Evolutionary conservation across 2,888 invertebrate species (phyloP).

Genomic region (Agrotis exclamationis): DNA sequence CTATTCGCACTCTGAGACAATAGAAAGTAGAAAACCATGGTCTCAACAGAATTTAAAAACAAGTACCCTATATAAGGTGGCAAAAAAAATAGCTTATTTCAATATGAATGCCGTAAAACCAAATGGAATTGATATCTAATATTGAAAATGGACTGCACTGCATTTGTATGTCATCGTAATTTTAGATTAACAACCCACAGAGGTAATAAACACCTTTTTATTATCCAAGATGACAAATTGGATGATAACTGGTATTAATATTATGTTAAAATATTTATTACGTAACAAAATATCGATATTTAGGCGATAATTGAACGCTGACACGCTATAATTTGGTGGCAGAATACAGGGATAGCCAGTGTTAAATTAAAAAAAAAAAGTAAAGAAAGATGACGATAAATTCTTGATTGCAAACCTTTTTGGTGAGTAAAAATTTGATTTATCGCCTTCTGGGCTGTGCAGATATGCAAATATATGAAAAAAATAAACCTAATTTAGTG

Average conservation of each 20-base stretch:
- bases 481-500: conserved; percentile 32
- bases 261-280: conserved; percentile 60
- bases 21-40: conserved; percentile 35
- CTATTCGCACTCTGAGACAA: not conserved
- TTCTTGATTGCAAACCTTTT: conserved; percentile 41
- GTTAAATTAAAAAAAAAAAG: conserved; percentile 13
- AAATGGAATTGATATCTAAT: conserved; percentile 32
- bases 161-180: conserved; percentile 35
- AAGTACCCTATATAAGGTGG: conserved; percentile 14
- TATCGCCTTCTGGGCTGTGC: conserved; percentile 22
- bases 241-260: conserved; percentile 32
- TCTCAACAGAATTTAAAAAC: conserved; percentile 27
- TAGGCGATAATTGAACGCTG: conserved; percentile 43
- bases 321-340: conserved; percentile 33
- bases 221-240: conserved; percentile 50
- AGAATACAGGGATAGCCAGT: conserved; percentile 7
- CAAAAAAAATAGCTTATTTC: conserved; percentile 29
- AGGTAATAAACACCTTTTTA: conserved; percentile 45
- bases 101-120: conserved; percentile 38
- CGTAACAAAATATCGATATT: conserved; percentile 50
- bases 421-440: conserved; percentile 38
- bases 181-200: conserved; percentile 32
- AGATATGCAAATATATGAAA: conserved; percentile 39
- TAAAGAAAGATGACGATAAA: conserved; percentile 18
- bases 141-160: conserved; percentile 21